phyloP scores from a whole-genome alignment of 2,797 vertebrate species.

The Leptoclinus maculatus region DNA sequence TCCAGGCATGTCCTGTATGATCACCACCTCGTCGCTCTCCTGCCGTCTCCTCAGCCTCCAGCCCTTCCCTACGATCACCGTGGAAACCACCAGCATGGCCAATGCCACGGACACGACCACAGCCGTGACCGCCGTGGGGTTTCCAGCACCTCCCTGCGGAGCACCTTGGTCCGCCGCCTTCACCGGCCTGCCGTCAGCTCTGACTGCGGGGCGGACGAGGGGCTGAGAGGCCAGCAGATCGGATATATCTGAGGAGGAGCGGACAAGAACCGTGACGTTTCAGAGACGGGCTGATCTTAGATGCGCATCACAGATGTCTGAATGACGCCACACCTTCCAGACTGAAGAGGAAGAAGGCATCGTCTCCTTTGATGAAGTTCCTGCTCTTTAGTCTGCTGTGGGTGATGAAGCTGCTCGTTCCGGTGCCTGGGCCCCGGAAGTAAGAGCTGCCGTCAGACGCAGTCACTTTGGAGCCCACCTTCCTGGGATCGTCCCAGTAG shows the following conservation, averaged over 20 bases:
- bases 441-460: constrained; percentile 85
- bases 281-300: background rate
- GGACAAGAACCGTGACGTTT: background rate
- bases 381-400: constrained; percentile 84
- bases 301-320: background rate
- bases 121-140: constrained; percentile 61
- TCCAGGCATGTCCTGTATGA: constrained; percentile 64
- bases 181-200: constrained; percentile 62
- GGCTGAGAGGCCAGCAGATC: constrained; percentile 77
- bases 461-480: constrained; percentile 79
- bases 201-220: constrained; percentile 33
- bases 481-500: constrained; percentile 88
- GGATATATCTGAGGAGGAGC: constrained; percentile 83
- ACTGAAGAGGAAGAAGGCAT: constrained; percentile 87
- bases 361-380: constrained; percentile 88
- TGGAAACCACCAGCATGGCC: constrained; percentile 79
- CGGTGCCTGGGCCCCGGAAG: constrained; percentile 77
- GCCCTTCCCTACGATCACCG: constrained; percentile 72
- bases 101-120: constrained; percentile 77
- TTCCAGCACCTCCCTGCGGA: background rate
- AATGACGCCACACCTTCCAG: constrained; percentile 84
- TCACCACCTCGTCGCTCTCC: background rate
- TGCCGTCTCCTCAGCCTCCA: constrained; percentile 57
- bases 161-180: constrained; percentile 72
- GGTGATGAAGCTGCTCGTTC: constrained; percentile 84